A percentile compares a stretch with the other conserved stretches of the same genome.
Evolutionary conservation across 2,797 vertebrate species (phyloP).

Genomic region (Lagodon rhomboides): DNA sequence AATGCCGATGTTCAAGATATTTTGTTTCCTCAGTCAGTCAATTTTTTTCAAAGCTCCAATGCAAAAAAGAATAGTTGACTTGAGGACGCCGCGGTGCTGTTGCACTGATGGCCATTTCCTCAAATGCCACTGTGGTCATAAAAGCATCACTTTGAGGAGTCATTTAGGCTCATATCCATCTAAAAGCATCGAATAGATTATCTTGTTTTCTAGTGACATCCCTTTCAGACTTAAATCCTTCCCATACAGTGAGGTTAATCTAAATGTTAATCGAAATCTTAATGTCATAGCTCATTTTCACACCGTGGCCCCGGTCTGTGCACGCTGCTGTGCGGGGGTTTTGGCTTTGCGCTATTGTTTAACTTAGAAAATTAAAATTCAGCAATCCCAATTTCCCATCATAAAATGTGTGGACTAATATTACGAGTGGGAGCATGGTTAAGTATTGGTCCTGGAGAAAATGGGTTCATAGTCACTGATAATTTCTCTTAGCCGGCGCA

Average conservation of each 20-base stretch:
- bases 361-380: conserved; percentile 42
- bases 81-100: not conserved
- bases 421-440: conserved; percentile 4
- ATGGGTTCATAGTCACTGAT: conserved; percentile 36
- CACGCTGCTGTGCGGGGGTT: not conserved
- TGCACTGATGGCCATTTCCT: conserved; percentile 27
- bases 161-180: conserved; percentile 53
- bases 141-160: conserved; percentile 44
- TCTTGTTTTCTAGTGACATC: conserved; percentile 31
- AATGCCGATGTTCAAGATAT: not conserved
- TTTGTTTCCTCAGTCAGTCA: not conserved
- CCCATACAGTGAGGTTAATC: conserved; percentile 52
- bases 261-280: conserved; percentile 59
- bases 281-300: conserved; percentile 34
- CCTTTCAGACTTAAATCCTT: conserved; percentile 32
- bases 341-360: conserved; percentile 33
- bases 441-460: conserved; percentile 36
- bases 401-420: conserved; percentile 30
- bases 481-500: conserved; percentile 22
- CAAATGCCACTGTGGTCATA: conserved; percentile 50
- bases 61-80: conserved; percentile 4
- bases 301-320: conserved; percentile 1
- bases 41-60: conserved; percentile 7
- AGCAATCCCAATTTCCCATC: conserved; percentile 29
- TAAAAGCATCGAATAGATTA: conserved; percentile 53